These are phyloP conservation scores for Machimus rusticus DNA, from an alignment of 2,888 invertebrate species.

Conservation along the genomic window DNA sequence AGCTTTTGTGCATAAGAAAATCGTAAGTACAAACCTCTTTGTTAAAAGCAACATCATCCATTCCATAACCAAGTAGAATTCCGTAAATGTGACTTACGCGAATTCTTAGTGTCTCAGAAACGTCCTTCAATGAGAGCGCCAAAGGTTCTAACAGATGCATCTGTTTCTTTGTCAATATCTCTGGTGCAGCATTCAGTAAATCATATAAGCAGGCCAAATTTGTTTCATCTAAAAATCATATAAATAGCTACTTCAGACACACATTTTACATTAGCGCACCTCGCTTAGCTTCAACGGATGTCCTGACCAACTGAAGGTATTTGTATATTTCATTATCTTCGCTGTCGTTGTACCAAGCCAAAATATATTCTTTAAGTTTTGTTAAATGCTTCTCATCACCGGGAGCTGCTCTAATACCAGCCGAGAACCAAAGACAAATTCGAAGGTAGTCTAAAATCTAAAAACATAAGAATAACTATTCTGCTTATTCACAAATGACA, in stretches of 20 bases:
- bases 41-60: constrained; percentile 65
- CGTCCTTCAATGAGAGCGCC: constrained; percentile 68
- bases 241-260: neutral
- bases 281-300: constrained; percentile 71
- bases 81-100: constrained; percentile 78
- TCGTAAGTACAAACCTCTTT: constrained; percentile 60
- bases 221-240: constrained; percentile 54
- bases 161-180: constrained; percentile 71
- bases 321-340: constrained; percentile 69
- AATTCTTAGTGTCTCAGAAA: constrained; percentile 79
- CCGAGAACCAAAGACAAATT: constrained; percentile 75
- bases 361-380: constrained; percentile 71
- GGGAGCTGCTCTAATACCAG: constrained; percentile 70
- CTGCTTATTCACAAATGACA: neutral
- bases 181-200: constrained; percentile 82
- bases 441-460: constrained; percentile 76
- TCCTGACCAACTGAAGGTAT: constrained; percentile 74
- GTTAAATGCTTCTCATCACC: constrained; percentile 66
- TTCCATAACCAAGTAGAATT: constrained; percentile 71
- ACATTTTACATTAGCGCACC: constrained; percentile 61
- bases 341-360: constrained; percentile 65
- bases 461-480: neutral
- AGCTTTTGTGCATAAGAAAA: neutral
- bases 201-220: constrained; percentile 79
- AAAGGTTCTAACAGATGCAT: constrained; percentile 62